phyloP scores from a whole-genome alignment of 2,888 invertebrate genomes.

The Morinoia aosen region DNA sequence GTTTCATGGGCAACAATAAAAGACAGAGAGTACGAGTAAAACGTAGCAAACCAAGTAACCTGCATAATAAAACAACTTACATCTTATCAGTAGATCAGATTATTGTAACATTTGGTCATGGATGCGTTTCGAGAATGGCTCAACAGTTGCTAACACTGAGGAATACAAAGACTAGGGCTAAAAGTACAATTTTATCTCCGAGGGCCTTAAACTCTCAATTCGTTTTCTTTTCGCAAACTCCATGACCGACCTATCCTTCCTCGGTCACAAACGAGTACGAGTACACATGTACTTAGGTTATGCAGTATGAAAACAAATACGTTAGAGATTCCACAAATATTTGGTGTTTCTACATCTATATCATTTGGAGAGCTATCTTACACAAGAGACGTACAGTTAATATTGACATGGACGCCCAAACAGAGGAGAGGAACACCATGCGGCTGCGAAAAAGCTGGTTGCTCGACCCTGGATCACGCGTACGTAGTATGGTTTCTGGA shows the following conservation, averaged over 20 bases:
- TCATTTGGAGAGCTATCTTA: constrained; percentile 5
- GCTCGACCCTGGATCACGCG: background rate
- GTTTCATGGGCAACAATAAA: background rate
- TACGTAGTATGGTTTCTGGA: background rate
- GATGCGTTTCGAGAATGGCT: constrained; percentile 19
- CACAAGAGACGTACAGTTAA: constrained; percentile 3
- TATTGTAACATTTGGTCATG: constrained; percentile 52
- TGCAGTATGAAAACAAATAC: constrained; percentile 44
- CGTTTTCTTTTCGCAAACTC: background rate
- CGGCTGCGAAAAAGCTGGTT: background rate
- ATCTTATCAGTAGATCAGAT: constrained; percentile 28
- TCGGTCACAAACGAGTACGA: background rate
- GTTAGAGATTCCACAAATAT: constrained; percentile 38
- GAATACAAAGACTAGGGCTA: background rate
- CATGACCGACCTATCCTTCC: background rate
- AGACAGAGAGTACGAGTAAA: background rate
- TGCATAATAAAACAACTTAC: background rate
- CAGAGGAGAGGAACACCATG: background rate
- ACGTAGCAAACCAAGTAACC: background rate
- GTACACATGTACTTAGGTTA: constrained; percentile 9
- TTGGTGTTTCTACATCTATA: constrained; percentile 46
- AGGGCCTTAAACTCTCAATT: background rate
- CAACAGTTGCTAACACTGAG: background rate
- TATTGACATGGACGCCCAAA: background rate
- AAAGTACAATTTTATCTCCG: background rate